These are phyloP conservation scores for Nomia melanderi DNA, from an alignment of 1,140 invertebrate genomes.

Conservation along the genomic window DNA sequence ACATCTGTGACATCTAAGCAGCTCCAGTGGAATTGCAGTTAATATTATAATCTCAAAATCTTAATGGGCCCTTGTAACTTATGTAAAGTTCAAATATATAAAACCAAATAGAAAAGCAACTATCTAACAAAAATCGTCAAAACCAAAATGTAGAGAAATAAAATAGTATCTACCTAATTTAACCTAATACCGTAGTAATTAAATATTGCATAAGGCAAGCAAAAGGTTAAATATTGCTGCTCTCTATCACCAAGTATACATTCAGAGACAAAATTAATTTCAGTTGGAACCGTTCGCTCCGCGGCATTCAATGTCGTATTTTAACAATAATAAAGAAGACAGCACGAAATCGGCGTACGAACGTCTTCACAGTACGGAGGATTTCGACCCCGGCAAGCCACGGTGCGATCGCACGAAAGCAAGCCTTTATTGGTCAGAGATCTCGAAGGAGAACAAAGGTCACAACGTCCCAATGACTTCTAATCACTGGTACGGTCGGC, in stretches of 20 bases:
- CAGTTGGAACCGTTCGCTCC: conserved; percentile 64
- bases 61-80: too few relatives aligned
- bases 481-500: conserved; percentile 68
- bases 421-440: conserved; percentile 64
- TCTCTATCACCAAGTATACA: too few relatives aligned
- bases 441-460: conserved; percentile 70
- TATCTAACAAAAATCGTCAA: too few relatives aligned
- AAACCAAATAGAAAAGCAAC: too few relatives aligned
- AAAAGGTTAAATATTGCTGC: background rate
- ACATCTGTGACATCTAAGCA: too few relatives aligned
- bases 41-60: too few relatives aligned
- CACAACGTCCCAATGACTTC: conserved; percentile 64
- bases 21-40: too few relatives aligned
- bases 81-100: too few relatives aligned
- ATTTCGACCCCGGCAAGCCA: conserved; percentile 63
- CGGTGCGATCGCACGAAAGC: conserved; percentile 66
- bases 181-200: too few relatives aligned
- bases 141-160: too few relatives aligned
- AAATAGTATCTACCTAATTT: too few relatives aligned
- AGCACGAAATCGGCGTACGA: conserved; percentile 63
- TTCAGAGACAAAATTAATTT: conserved; percentile 35
- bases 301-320: conserved; percentile 66
- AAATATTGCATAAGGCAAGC: too few relatives aligned
- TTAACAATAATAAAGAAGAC: conserved; percentile 52
- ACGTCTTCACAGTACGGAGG: conserved; percentile 63